A percentile compares a stretch with the other conserved stretches of the same genome.
Conservation (phyloP, 2,113 vertebrate genomes). For the Oryctolagus cuniculus region DNA sequence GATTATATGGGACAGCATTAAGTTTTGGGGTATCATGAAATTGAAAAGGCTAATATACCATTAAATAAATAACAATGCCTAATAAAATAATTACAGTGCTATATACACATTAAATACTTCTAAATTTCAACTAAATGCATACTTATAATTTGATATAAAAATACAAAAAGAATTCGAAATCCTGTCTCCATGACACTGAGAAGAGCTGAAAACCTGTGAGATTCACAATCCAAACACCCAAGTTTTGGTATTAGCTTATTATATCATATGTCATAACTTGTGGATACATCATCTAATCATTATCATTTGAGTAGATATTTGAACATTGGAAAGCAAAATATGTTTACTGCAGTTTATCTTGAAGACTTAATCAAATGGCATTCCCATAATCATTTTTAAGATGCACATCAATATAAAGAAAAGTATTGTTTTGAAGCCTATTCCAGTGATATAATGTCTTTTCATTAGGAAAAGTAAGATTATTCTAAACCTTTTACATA, state of each 20-base stretch:
- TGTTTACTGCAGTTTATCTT: not conserved
- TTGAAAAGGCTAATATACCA: not conserved
- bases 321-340: slow-evolving; percentile 5
- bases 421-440: not conserved
- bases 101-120: not conserved
- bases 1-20: not conserved
- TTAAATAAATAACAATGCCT: not conserved
- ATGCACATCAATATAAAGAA: not conserved
- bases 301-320: not conserved
- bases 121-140: not conserved
- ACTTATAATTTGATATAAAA: not conserved
- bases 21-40: not conserved
- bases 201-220: not conserved
- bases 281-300: not conserved
- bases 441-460: not conserved
- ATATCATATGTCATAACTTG: not conserved
- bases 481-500: not conserved
- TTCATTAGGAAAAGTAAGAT: not conserved
- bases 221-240: not conserved
- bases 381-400: not conserved
- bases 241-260: not conserved
- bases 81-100: not conserved
- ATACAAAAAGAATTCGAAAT: not conserved
- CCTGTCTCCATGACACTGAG: not conserved
- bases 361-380: slow-evolving; percentile 24